A percentile compares a stretch with the other conserved stretches of the same genome.
These are phyloP conservation scores for Formica exsecta DNA, from an alignment of 1,140 invertebrate genomes.

Conservation along the genomic window DNA sequence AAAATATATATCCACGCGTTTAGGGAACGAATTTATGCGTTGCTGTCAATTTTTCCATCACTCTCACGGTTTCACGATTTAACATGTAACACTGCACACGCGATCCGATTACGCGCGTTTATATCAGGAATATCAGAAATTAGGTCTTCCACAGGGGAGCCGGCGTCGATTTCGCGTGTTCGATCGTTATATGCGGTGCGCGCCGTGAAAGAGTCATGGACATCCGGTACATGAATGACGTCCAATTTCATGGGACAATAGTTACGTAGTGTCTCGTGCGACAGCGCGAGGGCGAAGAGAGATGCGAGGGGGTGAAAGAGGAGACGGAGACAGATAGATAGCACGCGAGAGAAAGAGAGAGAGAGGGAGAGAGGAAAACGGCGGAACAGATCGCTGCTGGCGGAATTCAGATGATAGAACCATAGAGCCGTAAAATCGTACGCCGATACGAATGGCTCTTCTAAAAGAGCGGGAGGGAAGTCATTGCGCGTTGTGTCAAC, in stretches of 20 bases:
- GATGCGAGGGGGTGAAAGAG: slow-evolving; percentile 40
- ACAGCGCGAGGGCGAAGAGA: slow-evolving; percentile 44
- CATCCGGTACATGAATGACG: slow-evolving; percentile 78
- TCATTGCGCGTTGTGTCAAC: slow-evolving; percentile 52
- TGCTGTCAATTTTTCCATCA: not conserved
- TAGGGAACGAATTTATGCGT: not conserved
- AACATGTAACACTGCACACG: not conserved
- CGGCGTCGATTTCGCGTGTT: slow-evolving; percentile 37
- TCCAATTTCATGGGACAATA: slow-evolving; percentile 81
- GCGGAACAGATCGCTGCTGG: slow-evolving; percentile 49
- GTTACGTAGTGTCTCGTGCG: slow-evolving; percentile 70
- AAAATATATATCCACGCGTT: not conserved
- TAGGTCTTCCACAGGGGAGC: slow-evolving; percentile 12
- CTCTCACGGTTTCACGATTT: slow-evolving; percentile 12
- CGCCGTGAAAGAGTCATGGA: slow-evolving; percentile 75
- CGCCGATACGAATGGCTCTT: slow-evolving; percentile 54
- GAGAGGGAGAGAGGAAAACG: not conserved
- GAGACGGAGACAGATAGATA: slow-evolving; percentile 45
- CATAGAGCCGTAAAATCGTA: slow-evolving; percentile 70
- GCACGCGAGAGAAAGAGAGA: not conserved
- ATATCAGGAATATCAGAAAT: slow-evolving; percentile 42
- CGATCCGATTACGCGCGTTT: slow-evolving; percentile 37
- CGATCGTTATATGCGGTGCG: slow-evolving; percentile 58
- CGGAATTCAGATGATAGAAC: slow-evolving; percentile 71
- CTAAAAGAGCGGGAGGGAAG: not conserved